A percentile compares a stretch with the other conserved stretches of the same genome.
Evolutionary conservation across 2,888 invertebrate genomes (phyloP).

Genomic region (Achlya flavicornis): DNA sequence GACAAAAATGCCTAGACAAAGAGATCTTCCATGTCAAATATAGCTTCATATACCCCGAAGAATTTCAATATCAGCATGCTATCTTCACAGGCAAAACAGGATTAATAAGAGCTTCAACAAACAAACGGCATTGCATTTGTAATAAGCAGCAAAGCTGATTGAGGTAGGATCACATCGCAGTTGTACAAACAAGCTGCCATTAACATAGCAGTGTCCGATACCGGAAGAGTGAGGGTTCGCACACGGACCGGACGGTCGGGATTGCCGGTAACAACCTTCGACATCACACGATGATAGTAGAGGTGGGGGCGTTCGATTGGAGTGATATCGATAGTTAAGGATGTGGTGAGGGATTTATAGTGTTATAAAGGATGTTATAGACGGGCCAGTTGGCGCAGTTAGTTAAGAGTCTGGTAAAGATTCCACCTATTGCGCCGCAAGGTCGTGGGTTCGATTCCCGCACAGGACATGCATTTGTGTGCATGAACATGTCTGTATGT

Average conservation of each 20-base stretch:
- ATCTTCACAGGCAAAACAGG: background rate
- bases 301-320: constrained; percentile 34
- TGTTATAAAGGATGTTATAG: too few species aligned
- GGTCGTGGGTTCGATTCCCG: too few species aligned
- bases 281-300: constrained; percentile 73
- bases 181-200: constrained; percentile 64
- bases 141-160: constrained; percentile 10
- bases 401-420: too few species aligned
- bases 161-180: constrained; percentile 19
- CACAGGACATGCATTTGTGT: too few species aligned
- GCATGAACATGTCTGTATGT: too few species aligned
- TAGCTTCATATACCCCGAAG: too few species aligned
- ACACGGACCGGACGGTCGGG: constrained; percentile 53
- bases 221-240: constrained; percentile 69
- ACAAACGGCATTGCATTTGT: background rate
- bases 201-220: constrained; percentile 65
- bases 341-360: background rate
- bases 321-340: constrained; percentile 34
- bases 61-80: too few species aligned
- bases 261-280: constrained; percentile 73
- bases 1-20: too few species aligned
- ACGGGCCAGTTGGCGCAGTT: too few species aligned
- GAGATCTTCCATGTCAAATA: too few species aligned
- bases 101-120: background rate
- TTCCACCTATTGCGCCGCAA: too few species aligned